These are phyloP conservation scores for Diorhabda elongata DNA, from an alignment of 1,140 invertebrate genomes.

Conservation along the genomic window DNA sequence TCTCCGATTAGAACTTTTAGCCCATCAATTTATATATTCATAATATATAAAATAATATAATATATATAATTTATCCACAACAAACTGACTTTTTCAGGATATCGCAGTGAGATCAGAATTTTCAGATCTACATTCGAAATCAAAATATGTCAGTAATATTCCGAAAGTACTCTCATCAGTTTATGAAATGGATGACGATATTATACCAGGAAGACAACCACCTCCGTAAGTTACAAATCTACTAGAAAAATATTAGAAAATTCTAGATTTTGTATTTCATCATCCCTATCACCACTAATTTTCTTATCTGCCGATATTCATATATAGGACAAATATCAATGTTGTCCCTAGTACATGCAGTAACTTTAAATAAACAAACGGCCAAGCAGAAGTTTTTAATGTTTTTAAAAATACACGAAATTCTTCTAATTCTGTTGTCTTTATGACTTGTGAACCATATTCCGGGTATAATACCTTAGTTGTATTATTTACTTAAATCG, in stretches of 20 bases:
- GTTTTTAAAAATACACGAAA: no score
- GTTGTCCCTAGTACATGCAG: no score
- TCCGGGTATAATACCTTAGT: no score
- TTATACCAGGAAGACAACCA: slow-evolving; percentile 11
- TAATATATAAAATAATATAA: background rate
- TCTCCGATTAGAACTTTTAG: background rate
- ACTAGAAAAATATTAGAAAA: background rate
- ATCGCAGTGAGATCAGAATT: slow-evolving; percentile 15
- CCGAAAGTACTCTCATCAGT: background rate
- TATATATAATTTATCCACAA: background rate
- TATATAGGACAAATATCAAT: no score
- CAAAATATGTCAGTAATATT: background rate
- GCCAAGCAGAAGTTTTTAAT: no score
- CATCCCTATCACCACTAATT: background rate
- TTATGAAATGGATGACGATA: background rate
- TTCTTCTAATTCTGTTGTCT: no score
- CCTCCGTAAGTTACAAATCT: background rate
- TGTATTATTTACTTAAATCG: no score
- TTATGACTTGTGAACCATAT: no score
- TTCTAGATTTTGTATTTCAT: background rate
- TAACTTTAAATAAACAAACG: no score
- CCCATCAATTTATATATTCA: background rate
- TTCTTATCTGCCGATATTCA: no score
- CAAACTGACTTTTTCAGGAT: background rate
- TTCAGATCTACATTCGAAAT: slow-evolving; percentile 6